Evolutionary conservation across 2,888 invertebrate genomes (phyloP), one percentile per base, ranked within the genome.

Genomic region (Phragmatobia fuliginosa): DNA sequence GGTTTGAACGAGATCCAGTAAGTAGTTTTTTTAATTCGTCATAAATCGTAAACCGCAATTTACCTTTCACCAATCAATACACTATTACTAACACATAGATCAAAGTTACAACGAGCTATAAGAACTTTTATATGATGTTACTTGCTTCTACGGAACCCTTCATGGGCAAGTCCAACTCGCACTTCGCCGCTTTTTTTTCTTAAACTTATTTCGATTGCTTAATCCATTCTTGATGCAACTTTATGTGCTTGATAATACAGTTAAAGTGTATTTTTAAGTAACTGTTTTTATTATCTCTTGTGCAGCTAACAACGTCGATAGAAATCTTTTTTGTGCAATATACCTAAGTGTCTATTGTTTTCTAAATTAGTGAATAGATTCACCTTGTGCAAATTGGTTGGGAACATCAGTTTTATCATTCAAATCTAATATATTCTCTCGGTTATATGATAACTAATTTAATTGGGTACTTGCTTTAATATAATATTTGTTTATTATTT

Each of bases 331-430:
- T 60, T 68, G 36, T 31, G 61, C 61, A 64, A 64, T 68, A n/a
- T n/a, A n/a, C n/a, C 61, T 65, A 64, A 8, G 41, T 5, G 52
- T n/a, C 70, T 62, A 73, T 78, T 78, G 79, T 79, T 63, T 63
- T 68, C 32, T n/a, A 38, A 70, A 70, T 62, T 58, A 18, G 33
- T 49, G 61, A n/a, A 41, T 28, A 49, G n/a, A 62, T 41, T 65
- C 21, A 67, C 75, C 69, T 73, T 74, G 71, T 25, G 58, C 36
- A 63, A 70, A 61, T 67, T 64, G 21, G 45, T 65, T 45, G 28
- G 58, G 66, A 64, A 64, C 36, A 56, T 56, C 28, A 14, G 28
- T 56, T 1, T 25, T 52, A 52, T 11, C 3, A 14, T 14, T 25
- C 11, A 11, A 25, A 52, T 52, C 3, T 14, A 25, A 25, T 11